Evolutionary conservation across 2,888 invertebrate species (phyloP), one percentile per base, ranked within the genome.

Genomic region (Epirrhoe alternata): DNA sequence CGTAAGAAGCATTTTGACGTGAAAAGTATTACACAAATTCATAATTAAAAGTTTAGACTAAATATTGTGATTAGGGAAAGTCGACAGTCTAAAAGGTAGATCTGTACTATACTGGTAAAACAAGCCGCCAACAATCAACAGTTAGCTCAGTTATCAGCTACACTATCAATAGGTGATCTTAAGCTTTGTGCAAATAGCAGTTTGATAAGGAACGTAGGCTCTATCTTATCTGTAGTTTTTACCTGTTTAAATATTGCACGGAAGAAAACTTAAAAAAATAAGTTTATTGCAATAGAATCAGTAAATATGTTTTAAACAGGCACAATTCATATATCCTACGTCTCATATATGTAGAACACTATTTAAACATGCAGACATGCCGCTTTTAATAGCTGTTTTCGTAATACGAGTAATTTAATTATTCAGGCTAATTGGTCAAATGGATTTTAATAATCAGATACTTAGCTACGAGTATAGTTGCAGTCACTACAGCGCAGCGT

Each of bases 181-280:
- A 88, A 88, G 90, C 90, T 87, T 86, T 86, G 82, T 81, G 85
- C 87, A 92, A 91, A 90, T 89, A 92, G 83, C 83, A 86, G 74
- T 78, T 78, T 84, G 92, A 92, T 92, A 92, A 92, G 84, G 83
- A 85, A 85, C 84, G 82, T 80, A 81, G 81, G 77, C 81, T 77
- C 73, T 89, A 90, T 90, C 90, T 92, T 87, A 91, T 92, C 91
- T 81, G 69, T 73, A 63, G 79, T 84, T 76, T 84, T 77, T 81
- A 85, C 79, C 79, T 81, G 80, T 81, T 74, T 73, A 84, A 86
- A 85, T 82, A 79, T 59, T 71, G 67, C 71, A 71, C 58, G 17
- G 47, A 66, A 69, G 69, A 52, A 68, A 79, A 70, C 51, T 51
- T 57, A 61, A 62, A 68, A 69, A 68, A 68, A 66, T 52, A 62